Base-by-base conservation (phyloP, 2,113 vertebrate genomes). In the Melanocharis versteri region DNA sequence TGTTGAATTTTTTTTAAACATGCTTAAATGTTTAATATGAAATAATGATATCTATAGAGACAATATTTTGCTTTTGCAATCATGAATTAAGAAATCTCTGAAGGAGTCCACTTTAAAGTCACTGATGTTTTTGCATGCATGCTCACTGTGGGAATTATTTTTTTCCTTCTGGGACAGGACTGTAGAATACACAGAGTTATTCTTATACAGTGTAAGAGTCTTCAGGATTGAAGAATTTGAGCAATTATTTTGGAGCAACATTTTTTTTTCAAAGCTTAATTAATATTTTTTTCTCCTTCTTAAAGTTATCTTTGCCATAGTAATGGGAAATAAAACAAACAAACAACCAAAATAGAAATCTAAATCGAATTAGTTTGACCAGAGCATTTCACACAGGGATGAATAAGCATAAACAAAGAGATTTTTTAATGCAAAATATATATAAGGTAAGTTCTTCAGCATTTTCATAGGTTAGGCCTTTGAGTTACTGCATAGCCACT, bases 191-290 rank as follows among this genome's bases (percentile, higher is more conserved):
- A 48, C 6, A 58, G 14, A 64, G 14, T 50, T 60, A 6, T 58
- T 72, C 14, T 66, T 39, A 31, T 7, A n/a, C 4, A 22, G 5
- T 30, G 28, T 1, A 1, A 35, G 14, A 79, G 5, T 39, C 13
- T 88, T 88, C 27, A 83, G 6, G 22, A 56, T 42, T 71, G 30
- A 70, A n/a, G 10, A 40, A 13, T 30, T 21, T 10, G 2, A 84
- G 18, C 3, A 76, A 69, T 40, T 65, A 45, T 48, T 91, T 91
- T 65, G 3, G 22, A 45, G 3, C 9, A 57, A 40, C 1, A 8
- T 66, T 48, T 45, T 60, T 54, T 45, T 15, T 1, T 1, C 7
- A 58, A 9, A 42, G 2, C 0, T 8, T 45, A 31, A n/a, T 40
- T 82, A 0, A 37, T 57, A 75, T 20, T 0, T 11, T 85, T 48